Evolutionary conservation across 2,888 invertebrate genomes (phyloP).

Genomic region (Hypomecis punctinalis): DNA sequence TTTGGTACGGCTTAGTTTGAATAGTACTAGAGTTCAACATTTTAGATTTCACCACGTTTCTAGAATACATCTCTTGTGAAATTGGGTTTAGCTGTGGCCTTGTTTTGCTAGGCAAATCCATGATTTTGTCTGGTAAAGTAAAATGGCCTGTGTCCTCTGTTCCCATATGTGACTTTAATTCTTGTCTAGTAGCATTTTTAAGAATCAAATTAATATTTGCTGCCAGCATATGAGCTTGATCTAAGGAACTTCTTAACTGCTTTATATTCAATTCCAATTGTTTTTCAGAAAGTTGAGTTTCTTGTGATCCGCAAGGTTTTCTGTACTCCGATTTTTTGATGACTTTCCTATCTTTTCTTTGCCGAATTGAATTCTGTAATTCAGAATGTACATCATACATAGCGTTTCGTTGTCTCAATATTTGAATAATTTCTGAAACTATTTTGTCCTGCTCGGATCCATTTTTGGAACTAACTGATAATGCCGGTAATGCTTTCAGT

Average conservation of each 20-base stretch:
- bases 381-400: slow-evolving; percentile 1
- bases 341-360: not conserved
- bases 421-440: not conserved
- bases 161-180: not conserved
- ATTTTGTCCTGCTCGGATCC: not conserved
- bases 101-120: not conserved
- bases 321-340: not conserved
- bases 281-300: not conserved
- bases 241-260: not conserved
- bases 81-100: not conserved
- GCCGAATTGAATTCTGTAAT: not conserved
- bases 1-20: slow-evolving; percentile 1
- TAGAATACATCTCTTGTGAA: not conserved
- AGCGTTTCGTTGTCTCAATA: slow-evolving; percentile 6
- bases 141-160: too few species aligned
- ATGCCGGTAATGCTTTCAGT: not conserved
- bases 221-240: not conserved
- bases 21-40: not conserved
- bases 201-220: not conserved
- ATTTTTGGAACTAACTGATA: not conserved
- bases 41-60: not conserved
- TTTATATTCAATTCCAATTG: not conserved
- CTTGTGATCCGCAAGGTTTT: not conserved
- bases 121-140: too few species aligned
- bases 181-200: not conserved